Base-by-base conservation (phyloP, 2,797 vertebrate genomes). In the Scolopax bukidnonensis region DNA sequence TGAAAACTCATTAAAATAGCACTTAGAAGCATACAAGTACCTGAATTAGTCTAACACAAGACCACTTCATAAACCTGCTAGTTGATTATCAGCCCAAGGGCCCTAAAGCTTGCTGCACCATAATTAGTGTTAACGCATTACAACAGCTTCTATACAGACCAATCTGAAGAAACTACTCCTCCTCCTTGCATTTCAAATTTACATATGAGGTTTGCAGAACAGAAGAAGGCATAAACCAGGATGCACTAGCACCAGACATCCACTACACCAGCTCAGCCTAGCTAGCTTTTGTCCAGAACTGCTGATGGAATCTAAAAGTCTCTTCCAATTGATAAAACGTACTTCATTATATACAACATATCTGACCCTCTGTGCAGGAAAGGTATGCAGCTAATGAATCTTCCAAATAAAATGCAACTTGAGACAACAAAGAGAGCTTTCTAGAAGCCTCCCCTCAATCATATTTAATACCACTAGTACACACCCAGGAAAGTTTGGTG, bases 1-100 rank as follows among this genome's bases (percentile, higher is more conserved):
- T 91, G 87, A 91, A 81, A 81, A 38, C 59, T 90, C 47, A 67
- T 86, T 93, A 86, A 92, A 86, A 96, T 16, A 88, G 70, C 95
- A 84, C 65, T 63, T 47, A 18, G 6, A 84, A 65, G 12, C 27
- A 28, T 6, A 11, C 3, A 9, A 71, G 32, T 19, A 84, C 40
- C 32, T 54, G 30, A 89, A 60, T 5, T 3, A 69, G n/a, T 14
- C 47, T 61, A 45, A 61, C 12, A n/a, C 18, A 36, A 41, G 18
- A 69, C 7, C 28, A 67, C 33, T 71, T 81, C 53, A 68, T 33
- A 78, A 80, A 60, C 8, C 10, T 81, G 24, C 15, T 79, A 9
- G 47, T 64, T 63, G 69, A 84, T 61, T 41, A 38, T 32, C 64
- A 68, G 60, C 61, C 24, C 6, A 1, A 85, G 7, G 17, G 16